Percentiles rank a stretch among this genome's conserved stretches.
phyloP scores from a whole-genome alignment of 2,113 vertebrate species.

The Caracal caracal region DNA sequence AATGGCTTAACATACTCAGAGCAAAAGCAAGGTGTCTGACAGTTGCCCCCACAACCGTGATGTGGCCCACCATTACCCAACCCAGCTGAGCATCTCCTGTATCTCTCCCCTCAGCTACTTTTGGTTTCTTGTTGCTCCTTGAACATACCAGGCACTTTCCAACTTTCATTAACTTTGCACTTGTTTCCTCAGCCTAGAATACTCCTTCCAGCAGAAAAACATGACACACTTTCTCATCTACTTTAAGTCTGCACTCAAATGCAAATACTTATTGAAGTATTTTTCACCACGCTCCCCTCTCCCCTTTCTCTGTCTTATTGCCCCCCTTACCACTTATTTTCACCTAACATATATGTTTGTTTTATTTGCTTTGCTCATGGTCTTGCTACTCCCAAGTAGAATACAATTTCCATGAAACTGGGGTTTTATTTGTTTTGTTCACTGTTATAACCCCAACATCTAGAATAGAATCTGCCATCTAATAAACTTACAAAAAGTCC shows the following conservation, averaged over 20 bases:
- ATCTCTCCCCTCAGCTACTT: background rate
- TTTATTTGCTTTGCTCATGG: background rate
- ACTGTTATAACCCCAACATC: background rate
- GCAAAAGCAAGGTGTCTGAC: background rate
- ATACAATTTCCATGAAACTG: constrained; percentile 7
- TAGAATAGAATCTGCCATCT: background rate
- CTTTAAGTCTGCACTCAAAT: background rate
- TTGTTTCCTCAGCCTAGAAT: background rate
- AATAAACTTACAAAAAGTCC: background rate
- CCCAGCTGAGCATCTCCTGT: background rate
- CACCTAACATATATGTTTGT: background rate
- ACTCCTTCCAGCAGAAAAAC: background rate
- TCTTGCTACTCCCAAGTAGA: background rate
- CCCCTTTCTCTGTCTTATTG: background rate
- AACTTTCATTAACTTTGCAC: background rate
- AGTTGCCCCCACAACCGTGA: background rate
- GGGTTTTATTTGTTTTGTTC: background rate
- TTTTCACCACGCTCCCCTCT: background rate
- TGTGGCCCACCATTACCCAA: background rate
- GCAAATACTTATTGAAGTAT: background rate
- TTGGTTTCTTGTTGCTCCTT: background rate
- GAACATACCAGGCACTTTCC: background rate
- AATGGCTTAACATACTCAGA: background rate
- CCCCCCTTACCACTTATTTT: background rate
- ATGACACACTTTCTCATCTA: background rate